These are phyloP conservation scores for Lasioglossum villosulum DNA, from an alignment of 2,888 invertebrate genomes.

Conservation along the genomic window DNA sequence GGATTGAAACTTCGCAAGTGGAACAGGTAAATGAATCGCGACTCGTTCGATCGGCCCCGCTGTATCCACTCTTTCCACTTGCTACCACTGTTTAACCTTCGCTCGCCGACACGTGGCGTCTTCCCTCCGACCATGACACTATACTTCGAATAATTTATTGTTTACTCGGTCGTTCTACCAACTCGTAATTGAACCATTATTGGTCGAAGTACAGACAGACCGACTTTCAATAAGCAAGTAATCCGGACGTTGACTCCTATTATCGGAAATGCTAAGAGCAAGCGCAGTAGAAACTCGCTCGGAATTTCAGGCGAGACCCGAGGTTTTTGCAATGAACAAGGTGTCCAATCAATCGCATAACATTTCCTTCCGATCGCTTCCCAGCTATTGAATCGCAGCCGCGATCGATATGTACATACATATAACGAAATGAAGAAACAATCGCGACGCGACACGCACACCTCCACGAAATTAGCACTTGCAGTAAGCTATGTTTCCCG, in stretches of 20 bases:
- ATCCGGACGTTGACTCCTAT: not conserved
- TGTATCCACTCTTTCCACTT: not conserved
- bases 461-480: not conserved
- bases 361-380: not conserved
- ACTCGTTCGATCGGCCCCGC: not conserved
- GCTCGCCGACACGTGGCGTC: not conserved
- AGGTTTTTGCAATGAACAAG: not conserved
- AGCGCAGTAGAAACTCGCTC: not conserved
- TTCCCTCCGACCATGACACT: not conserved
- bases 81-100: not conserved
- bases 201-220: not conserved
- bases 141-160: not conserved
- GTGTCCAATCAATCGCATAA: not conserved
- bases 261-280: not conserved
- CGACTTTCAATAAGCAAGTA: not conserved
- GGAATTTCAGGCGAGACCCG: not conserved
- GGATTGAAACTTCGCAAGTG: not conserved
- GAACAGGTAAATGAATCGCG: slow-evolving; percentile 31
- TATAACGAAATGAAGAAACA: not conserved
- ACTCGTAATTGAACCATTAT: not conserved
- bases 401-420: not conserved
- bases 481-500: no score
- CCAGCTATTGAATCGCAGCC: no score
- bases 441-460: no score
- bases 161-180: not conserved